Conservation (phyloP, 2,888 invertebrate species). For the Drosophila anceps region DNA sequence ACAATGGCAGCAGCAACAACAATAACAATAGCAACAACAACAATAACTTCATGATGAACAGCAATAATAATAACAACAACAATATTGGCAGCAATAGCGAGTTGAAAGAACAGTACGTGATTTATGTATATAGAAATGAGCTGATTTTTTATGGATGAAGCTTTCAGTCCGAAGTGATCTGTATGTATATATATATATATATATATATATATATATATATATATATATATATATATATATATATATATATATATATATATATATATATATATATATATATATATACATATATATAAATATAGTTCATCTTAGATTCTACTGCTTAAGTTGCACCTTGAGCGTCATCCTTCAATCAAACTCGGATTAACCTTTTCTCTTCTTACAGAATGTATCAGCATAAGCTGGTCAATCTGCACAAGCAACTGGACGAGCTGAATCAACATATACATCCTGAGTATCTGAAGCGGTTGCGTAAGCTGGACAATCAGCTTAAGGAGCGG, state of each 20-base stretch:
- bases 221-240: too few species aligned
- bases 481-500: slow-evolving; percentile 93
- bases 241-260: background rate
- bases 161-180: background rate
- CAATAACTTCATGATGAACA: slow-evolving; percentile 14
- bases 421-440: slow-evolving; percentile 94
- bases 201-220: background rate
- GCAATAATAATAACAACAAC: slow-evolving; percentile 45
- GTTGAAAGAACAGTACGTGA: slow-evolving; percentile 84
- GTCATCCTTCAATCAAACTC: background rate
- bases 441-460: slow-evolving; percentile 94
- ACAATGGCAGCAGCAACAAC: slow-evolving; percentile 48
- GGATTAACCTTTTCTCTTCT: background rate
- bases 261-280: too few species aligned
- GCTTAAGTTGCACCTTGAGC: too few species aligned
- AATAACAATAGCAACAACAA: slow-evolving; percentile 12
- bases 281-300: too few species aligned
- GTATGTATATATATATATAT: too few species aligned
- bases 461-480: slow-evolving; percentile 92
- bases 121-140: background rate
- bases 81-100: slow-evolving; percentile 82
- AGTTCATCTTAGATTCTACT: too few species aligned
- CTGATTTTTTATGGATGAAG: background rate
- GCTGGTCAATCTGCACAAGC: slow-evolving; percentile 93
- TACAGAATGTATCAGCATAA: slow-evolving; percentile 95